phyloP scores from a whole-genome alignment of 1,140 invertebrate genomes.

The Choristoneura fumiferana region DNA sequence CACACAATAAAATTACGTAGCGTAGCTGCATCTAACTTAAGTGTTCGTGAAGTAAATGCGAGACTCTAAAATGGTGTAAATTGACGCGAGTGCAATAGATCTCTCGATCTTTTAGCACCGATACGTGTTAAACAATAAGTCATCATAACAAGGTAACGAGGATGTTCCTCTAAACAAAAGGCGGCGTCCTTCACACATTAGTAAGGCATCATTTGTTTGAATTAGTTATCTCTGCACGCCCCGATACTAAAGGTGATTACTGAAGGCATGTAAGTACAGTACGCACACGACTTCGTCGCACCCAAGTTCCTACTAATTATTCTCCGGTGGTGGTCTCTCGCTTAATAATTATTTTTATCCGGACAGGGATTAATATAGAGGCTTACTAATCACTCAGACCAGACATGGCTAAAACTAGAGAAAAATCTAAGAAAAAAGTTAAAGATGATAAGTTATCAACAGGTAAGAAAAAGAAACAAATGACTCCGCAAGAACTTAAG shows the following conservation, averaged over 20 bases:
- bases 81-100: conserved; percentile 20
- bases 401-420: conserved; percentile 69
- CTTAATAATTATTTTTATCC: conserved; percentile 48
- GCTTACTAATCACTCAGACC: conserved; percentile 20
- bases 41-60: conserved; percentile 10
- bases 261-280: conserved; percentile 70
- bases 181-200: conserved; percentile 73
- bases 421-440: conserved; percentile 34
- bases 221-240: conserved; percentile 56
- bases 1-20: conserved; percentile 12
- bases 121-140: conserved; percentile 37
- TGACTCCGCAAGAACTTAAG: conserved; percentile 17
- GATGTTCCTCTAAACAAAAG: conserved; percentile 63
- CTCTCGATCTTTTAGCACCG: conserved; percentile 26
- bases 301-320: conserved; percentile 19
- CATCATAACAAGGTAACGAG: conserved; percentile 57
- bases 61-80: conserved; percentile 9
- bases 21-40: not conserved
- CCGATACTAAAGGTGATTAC: conserved; percentile 65
- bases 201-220: conserved; percentile 64
- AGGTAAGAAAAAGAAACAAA: conserved; percentile 4
- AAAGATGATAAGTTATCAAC: conserved; percentile 26
- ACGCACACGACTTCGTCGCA: conserved; percentile 31
- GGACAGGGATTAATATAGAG: conserved; percentile 5
- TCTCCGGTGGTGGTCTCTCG: conserved; percentile 22